Evolutionary conservation across 92 coral and sea anemone genomes (phyloP).

Genomic region (Bergia puertoricense): DNA sequence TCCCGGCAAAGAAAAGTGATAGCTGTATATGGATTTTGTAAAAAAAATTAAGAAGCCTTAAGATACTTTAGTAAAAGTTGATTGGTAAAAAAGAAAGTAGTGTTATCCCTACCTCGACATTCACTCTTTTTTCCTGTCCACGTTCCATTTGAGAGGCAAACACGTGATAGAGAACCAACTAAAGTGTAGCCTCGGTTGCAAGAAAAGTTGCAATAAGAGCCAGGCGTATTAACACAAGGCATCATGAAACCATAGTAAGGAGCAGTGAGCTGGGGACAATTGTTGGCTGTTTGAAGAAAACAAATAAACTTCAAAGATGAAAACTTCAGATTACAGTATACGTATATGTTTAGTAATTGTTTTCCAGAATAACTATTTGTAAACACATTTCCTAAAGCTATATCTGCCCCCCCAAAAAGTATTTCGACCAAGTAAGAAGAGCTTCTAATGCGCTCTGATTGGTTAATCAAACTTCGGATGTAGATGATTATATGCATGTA

Average conservation of each 20-base stretch:
- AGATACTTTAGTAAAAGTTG: too few relatives aligned
- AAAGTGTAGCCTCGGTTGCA: conserved; percentile 46
- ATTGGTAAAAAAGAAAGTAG: too few relatives aligned
- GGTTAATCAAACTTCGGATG: too few relatives aligned
- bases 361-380: not conserved
- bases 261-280: conserved; percentile 36
- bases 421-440: too few relatives aligned
- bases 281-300: conserved; percentile 12
- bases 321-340: not conserved
- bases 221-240: conserved; percentile 31
- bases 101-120: not conserved
- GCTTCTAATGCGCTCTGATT: too few relatives aligned
- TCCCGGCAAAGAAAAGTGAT: too few relatives aligned
- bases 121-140: not conserved
- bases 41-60: too few relatives aligned
- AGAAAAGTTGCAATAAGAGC: conserved; percentile 42
- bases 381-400: not conserved
- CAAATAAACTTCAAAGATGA: not conserved
- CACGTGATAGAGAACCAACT: conserved; percentile 37
- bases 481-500: too few relatives aligned
- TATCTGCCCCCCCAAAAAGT: not conserved
- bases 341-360: not conserved
- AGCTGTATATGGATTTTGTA: too few relatives aligned
- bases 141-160: conserved; percentile 1
- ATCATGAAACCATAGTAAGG: conserved; percentile 29